These are phyloP conservation scores for Ochropleura plecta DNA, from an alignment of 2,888 invertebrate species.

Conservation along the genomic window DNA sequence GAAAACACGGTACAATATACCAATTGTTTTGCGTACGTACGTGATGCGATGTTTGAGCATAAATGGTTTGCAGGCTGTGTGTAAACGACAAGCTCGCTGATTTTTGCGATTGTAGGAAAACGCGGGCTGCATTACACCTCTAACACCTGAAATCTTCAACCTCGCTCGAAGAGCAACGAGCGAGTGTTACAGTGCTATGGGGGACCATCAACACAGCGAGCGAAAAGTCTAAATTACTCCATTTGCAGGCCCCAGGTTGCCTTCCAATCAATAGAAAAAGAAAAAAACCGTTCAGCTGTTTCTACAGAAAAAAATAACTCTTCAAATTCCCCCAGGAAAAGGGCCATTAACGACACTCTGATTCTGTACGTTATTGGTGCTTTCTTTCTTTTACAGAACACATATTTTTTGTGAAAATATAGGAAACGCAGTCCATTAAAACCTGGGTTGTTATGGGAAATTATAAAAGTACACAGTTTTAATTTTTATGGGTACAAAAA, in stretches of 20 bases:
- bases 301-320: conserved; percentile 12
- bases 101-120: conserved; percentile 31
- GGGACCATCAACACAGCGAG: too few species aligned
- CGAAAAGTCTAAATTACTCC: not conserved
- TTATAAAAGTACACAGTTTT: conserved; percentile 35
- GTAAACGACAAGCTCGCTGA: conserved; percentile 19
- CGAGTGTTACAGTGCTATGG: too few species aligned
- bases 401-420: conserved; percentile 35
- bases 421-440: conserved; percentile 41
- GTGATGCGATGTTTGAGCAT: conserved; percentile 18
- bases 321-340: conserved; percentile 39
- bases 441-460: conserved; percentile 27
- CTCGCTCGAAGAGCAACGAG: too few species aligned
- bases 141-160: too few species aligned
- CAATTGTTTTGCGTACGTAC: conserved; percentile 29
- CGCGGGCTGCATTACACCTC: conserved; percentile 27
- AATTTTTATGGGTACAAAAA: conserved; percentile 43
- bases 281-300: conserved; percentile 10
- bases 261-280: conserved; percentile 15
- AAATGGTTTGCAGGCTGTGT: conserved; percentile 34
- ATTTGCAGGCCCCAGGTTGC: conserved; percentile 1
- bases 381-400: conserved; percentile 34
- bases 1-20: conserved; percentile 43
- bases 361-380: conserved; percentile 28
- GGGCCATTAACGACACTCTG: conserved; percentile 39